Percentiles rank a stretch among this genome's conserved stretches.
These are phyloP conservation scores for Bujurquina vittata DNA, from an alignment of 2,113 vertebrate genomes.

Conservation along the genomic window DNA sequence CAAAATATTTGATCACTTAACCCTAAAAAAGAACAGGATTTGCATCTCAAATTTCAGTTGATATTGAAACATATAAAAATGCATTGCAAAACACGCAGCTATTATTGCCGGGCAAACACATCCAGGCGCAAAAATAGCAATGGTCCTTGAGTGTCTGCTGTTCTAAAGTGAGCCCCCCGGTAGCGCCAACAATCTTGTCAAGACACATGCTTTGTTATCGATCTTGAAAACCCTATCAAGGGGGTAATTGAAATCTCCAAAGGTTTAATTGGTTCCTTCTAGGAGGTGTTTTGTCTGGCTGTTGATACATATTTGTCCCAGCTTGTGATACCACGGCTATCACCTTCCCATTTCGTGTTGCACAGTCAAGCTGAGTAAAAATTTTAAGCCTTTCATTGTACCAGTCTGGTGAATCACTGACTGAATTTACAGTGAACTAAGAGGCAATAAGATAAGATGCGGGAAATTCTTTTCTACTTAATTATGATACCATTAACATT, in stretches of 20 bases:
- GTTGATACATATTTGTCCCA: constrained; percentile 37
- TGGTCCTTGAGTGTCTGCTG: not conserved
- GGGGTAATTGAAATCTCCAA: constrained; percentile 75
- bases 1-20: constrained; percentile 50
- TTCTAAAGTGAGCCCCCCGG: constrained; percentile 15
- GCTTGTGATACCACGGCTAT: constrained; percentile 22
- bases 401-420: not conserved
- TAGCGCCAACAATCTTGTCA: constrained; percentile 37
- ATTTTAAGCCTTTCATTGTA: not conserved
- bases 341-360: not conserved
- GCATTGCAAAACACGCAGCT: constrained; percentile 26
- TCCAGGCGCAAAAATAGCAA: constrained; percentile 13
- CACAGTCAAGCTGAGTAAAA: not conserved
- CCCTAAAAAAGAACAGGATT: constrained; percentile 47
- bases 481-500: not conserved
- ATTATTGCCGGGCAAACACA: constrained; percentile 15
- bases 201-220: constrained; percentile 54
- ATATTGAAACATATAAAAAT: constrained; percentile 54
- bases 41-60: constrained; percentile 43
- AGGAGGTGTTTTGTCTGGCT: constrained; percentile 33
- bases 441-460: not conserved
- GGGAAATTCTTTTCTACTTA: not conserved
- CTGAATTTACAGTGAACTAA: not conserved
- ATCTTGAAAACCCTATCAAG: constrained; percentile 64
- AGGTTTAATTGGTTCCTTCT: constrained; percentile 70